phyloP scores from a whole-genome alignment of 2,113 vertebrate genomes.

The Odocoileus hemionus region DNA sequence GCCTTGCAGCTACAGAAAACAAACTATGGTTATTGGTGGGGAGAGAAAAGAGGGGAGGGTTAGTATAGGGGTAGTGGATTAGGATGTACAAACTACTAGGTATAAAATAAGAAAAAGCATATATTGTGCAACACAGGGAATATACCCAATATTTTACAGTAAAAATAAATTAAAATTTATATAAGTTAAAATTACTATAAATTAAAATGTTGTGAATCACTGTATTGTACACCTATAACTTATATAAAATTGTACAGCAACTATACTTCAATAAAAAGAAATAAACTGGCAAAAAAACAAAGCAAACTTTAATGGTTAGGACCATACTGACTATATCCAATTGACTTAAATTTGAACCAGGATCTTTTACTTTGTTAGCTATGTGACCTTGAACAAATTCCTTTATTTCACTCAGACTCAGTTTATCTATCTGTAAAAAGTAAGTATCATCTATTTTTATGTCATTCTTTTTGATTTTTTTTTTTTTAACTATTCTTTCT shows the following conservation, averaged over 20 bases:
- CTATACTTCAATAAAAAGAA: not conserved
- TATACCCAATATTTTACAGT: not conserved
- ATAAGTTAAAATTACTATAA: not conserved
- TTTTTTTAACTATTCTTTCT: not conserved
- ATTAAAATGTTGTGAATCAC: not conserved
- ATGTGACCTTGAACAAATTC: not conserved
- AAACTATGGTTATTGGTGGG: not conserved
- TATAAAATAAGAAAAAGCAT: not conserved
- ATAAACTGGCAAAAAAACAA: not conserved
- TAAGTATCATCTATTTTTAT: not conserved
- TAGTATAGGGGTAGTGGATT: not conserved
- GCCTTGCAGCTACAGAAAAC: not conserved
- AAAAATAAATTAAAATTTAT: not conserved
- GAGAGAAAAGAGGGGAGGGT: not conserved
- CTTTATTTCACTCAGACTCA: not conserved
- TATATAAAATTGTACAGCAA: not conserved
- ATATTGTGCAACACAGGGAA: not conserved
- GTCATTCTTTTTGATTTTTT: not conserved
- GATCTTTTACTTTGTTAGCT: not conserved
- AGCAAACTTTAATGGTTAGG: not conserved
- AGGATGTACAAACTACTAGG: not conserved
- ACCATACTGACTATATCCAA: not conserved
- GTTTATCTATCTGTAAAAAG: not conserved
- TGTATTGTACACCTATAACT: not conserved
- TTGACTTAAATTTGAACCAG: not conserved